Evolutionary conservation across 2,113 vertebrate genomes (phyloP).

Genomic region (Pyrgilauda ruficollis): DNA sequence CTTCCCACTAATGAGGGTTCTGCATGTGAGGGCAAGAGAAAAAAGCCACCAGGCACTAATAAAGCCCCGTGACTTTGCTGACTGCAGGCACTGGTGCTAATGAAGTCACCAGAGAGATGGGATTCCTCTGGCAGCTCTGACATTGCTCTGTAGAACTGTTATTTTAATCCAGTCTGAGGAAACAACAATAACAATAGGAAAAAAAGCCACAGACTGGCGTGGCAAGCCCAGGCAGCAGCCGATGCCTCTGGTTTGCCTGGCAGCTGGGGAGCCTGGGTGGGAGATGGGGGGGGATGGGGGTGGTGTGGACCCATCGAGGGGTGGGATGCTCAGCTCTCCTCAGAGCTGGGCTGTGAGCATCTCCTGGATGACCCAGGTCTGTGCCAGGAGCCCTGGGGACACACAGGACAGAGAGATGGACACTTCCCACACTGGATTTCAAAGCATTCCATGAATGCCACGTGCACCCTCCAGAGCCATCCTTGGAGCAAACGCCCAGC

Average conservation of each 20-base stretch:
- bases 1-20: slow-evolving; percentile 64
- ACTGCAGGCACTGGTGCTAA: slow-evolving; percentile 57
- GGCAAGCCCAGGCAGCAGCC: not conserved
- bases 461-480: not conserved
- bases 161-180: not conserved
- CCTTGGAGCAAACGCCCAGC: not conserved
- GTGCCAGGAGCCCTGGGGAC: not conserved
- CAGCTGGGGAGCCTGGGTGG: fast-evolving
- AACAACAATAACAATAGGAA: not conserved
- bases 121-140: slow-evolving; percentile 45
- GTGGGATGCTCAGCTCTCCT: not conserved
- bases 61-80: not conserved
- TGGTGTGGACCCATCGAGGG: fast-evolving
- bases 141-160: not conserved
- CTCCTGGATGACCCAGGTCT: not conserved
- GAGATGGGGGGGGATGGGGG: not conserved
- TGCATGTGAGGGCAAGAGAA: not conserved
- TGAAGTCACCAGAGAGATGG: slow-evolving; percentile 70
- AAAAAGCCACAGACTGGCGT: fast-evolving
- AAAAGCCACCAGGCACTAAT: not conserved
- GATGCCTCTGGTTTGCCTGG: fast-evolving
- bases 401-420: not conserved
- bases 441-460: not conserved
- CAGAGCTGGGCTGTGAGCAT: not conserved
- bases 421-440: not conserved